phyloP scores from a whole-genome alignment of 2,888 invertebrate genomes.

The Suillia variegata region DNA sequence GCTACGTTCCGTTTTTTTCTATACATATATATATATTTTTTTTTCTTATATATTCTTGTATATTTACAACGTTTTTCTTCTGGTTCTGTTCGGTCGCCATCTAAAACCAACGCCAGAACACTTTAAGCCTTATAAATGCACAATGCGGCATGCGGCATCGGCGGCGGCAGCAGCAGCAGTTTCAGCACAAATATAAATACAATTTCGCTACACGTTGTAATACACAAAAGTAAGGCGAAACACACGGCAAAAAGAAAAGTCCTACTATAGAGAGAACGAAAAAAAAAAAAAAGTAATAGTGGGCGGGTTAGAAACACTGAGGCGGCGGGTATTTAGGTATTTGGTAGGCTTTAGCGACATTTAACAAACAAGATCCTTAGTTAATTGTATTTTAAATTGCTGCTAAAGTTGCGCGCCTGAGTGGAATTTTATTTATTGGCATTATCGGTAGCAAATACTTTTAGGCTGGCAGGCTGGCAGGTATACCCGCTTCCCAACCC shows the following conservation, averaged over 20 bases:
- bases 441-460: conserved; percentile 14
- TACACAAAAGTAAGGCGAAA: neutral
- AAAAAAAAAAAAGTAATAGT: neutral
- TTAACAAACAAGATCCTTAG: conserved; percentile 26
- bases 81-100: conserved; percentile 11
- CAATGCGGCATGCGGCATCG: neutral
- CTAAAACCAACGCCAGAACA: conserved; percentile 19
- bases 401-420: conserved; percentile 8
- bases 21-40: conserved; percentile 11
- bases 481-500: too few species aligned
- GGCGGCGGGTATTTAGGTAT: neutral
- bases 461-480: too few species aligned
- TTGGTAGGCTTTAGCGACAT: conserved; percentile 16
- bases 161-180: conserved; percentile 34
- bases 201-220: neutral
- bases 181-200: too few species aligned
- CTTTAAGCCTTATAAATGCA: conserved; percentile 50
- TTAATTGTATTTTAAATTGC: conserved; percentile 45
- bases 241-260: too few species aligned
- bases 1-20: conserved; percentile 1
- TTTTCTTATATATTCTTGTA: conserved; percentile 9
- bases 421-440: conserved; percentile 17
- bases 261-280: too few species aligned
- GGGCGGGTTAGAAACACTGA: neutral
- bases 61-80: conserved; percentile 21